Percentiles rank a stretch among this genome's conserved stretches.
phyloP scores from a whole-genome alignment of 2,113 vertebrate species.

The Misgurnus anguillicaudatus region DNA sequence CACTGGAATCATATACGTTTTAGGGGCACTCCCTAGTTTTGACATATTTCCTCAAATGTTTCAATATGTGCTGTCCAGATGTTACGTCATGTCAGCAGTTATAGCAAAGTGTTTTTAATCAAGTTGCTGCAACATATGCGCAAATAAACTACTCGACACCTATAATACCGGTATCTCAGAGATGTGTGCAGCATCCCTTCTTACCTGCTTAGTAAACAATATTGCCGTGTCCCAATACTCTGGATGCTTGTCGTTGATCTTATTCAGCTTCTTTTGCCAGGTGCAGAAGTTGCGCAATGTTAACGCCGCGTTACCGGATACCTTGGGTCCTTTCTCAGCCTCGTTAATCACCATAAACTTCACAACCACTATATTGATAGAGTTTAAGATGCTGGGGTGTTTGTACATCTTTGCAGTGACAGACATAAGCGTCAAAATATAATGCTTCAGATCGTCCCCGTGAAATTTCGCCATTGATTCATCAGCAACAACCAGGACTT shows the following conservation, averaged over 20 bases:
- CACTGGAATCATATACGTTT: constrained; percentile 12
- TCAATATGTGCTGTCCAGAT: background rate
- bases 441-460: constrained; percentile 90
- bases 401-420: constrained; percentile 92
- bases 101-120: background rate
- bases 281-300: constrained; percentile 95
- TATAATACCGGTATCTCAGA: too few species aligned
- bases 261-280: constrained; percentile 98
- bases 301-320: constrained; percentile 92
- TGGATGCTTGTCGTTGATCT: constrained; percentile 91
- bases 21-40: background rate
- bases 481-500: constrained; percentile 93
- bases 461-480: constrained; percentile 96
- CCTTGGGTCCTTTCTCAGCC: constrained; percentile 89
- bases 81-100: background rate
- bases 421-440: constrained; percentile 92
- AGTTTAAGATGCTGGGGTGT: constrained; percentile 92
- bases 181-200: constrained; percentile 55
- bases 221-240: constrained; percentile 98
- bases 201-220: constrained; percentile 98
- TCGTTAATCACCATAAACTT: constrained; percentile 89
- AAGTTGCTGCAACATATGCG: too few species aligned
- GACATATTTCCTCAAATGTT: constrained; percentile 14
- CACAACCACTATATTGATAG: constrained; percentile 90
- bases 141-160: too few species aligned